Percentiles rank a stretch among this genome's conserved stretches.
phyloP scores from a whole-genome alignment of 1,140 invertebrate genomes.

The Coelopa frigida region DNA sequence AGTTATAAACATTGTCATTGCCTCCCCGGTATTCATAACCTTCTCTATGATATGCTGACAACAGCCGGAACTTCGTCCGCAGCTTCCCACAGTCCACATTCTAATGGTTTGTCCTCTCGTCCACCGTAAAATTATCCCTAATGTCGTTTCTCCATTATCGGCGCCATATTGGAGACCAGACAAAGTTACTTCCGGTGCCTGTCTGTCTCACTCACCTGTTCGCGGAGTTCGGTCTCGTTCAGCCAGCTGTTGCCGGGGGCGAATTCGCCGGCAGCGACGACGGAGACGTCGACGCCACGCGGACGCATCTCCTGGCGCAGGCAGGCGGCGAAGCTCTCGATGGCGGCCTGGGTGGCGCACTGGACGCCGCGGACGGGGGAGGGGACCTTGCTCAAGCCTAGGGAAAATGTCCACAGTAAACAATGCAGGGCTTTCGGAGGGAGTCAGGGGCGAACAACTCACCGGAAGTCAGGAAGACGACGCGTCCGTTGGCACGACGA shows the following conservation, averaged over 20 bases:
- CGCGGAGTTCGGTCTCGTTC: conserved; percentile 60
- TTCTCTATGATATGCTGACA: too few relatives aligned
- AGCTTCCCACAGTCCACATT: too few relatives aligned
- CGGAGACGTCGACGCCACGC: conserved; percentile 63
- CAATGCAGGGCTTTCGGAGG: too few relatives aligned
- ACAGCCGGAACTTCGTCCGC: too few relatives aligned
- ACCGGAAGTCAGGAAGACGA: conserved; percentile 60
- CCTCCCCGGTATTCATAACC: too few relatives aligned
- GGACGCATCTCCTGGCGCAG: conserved; percentile 72
- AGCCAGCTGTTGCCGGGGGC: conserved; percentile 70
- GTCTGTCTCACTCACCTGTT: conserved; percentile 51
- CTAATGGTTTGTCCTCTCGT: too few relatives aligned
- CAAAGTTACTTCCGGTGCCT: neutral
- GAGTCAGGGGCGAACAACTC: conserved; percentile 19
- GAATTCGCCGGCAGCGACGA: conserved; percentile 77
- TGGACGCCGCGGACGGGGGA: conserved; percentile 72
- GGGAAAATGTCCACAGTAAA: conserved; percentile 8
- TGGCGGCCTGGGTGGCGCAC: conserved; percentile 65
- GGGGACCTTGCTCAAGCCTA: conserved; percentile 63
- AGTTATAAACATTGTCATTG: too few relatives aligned
- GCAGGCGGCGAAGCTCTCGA: conserved; percentile 74
- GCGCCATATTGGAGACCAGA: too few relatives aligned
- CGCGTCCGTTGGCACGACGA: conserved; percentile 62
- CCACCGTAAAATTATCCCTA: too few relatives aligned
- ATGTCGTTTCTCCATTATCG: too few relatives aligned